phyloP scores from a whole-genome alignment of 2,888 invertebrate species.

The Callosobruchus maculatus region DNA sequence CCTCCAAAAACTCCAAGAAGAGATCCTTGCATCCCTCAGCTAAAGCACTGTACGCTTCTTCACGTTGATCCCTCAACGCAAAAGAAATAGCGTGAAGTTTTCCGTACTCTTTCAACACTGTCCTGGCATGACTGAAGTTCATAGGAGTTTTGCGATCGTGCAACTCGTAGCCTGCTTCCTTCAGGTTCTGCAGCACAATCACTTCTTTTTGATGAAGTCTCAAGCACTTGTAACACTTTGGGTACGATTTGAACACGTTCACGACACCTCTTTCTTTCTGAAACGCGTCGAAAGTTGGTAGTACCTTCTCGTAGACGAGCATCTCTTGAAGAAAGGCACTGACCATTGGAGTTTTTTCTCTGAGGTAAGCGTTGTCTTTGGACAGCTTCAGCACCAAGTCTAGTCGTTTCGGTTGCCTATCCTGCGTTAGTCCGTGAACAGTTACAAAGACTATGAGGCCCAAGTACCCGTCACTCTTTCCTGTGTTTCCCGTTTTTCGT shows the following conservation, averaged over 20 bases:
- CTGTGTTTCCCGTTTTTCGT: background rate
- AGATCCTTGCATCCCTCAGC: background rate
- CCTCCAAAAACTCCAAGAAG: no score
- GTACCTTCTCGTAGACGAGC: slow-evolving; percentile 11
- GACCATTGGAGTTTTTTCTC: background rate
- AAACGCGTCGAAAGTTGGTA: slow-evolving; percentile 9
- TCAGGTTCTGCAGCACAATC: slow-evolving; percentile 23
- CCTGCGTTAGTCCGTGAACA: background rate
- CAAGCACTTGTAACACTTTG: slow-evolving; percentile 13
- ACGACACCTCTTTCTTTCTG: slow-evolving; percentile 8
- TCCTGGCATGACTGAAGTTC: slow-evolving; percentile 12
- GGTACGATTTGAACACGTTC: slow-evolving; percentile 6
- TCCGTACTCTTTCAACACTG: slow-evolving; percentile 22
- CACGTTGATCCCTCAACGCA: slow-evolving; percentile 21
- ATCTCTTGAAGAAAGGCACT: slow-evolving; percentile 11
- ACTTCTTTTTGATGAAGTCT: slow-evolving; percentile 14
- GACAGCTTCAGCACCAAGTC: background rate
- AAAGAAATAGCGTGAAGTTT: slow-evolving; percentile 27
- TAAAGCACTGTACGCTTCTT: background rate
- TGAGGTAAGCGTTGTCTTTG: background rate
- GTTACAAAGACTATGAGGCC: background rate
- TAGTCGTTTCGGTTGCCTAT: background rate
- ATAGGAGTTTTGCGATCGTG: slow-evolving; percentile 15
- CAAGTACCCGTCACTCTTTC: background rate
- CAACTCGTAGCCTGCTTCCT: slow-evolving; percentile 15